These are phyloP conservation scores for Xenopus borealis DNA, from an alignment of 2,113 vertebrate genomes.

Conservation along the genomic window DNA sequence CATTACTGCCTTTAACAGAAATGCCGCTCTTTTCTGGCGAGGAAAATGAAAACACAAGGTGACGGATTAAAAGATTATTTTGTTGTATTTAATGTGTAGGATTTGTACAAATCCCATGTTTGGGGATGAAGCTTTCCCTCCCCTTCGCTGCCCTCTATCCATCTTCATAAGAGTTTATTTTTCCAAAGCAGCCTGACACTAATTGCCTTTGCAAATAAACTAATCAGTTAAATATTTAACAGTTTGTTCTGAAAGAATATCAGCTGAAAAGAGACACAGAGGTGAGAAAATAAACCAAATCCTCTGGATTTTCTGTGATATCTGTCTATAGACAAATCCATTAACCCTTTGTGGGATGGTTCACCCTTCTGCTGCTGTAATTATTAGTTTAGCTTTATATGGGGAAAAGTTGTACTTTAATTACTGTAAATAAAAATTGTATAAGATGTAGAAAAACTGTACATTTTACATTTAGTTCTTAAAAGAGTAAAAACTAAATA, in stretches of 20 bases:
- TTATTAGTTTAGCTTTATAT: not conserved
- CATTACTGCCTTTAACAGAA: slow-evolving; percentile 6
- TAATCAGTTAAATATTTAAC: slow-evolving; percentile 50
- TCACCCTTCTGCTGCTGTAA: not conserved
- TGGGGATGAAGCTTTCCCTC: slow-evolving; percentile 25
- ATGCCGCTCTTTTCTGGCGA: slow-evolving; percentile 8
- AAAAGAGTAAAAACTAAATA: too few relatives aligned
- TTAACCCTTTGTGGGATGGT: slow-evolving; percentile 21
- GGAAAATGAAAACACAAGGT: slow-evolving; percentile 28
- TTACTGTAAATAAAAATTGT: too few relatives aligned
- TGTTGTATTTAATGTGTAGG: slow-evolving; percentile 33
- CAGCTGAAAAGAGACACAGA: slow-evolving; percentile 35
- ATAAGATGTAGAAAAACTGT: too few relatives aligned
- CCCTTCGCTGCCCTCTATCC: slow-evolving; percentile 29
- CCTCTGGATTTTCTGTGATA: slow-evolving; percentile 14
- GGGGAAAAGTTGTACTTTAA: too few relatives aligned
- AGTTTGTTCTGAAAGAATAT: slow-evolving; percentile 28
- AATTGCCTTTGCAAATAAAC: slow-evolving; percentile 53
- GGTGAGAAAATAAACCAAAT: slow-evolving; percentile 43
- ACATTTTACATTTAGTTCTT: too few relatives aligned
- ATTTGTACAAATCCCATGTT: slow-evolving; percentile 38
- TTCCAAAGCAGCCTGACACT: slow-evolving; percentile 51
- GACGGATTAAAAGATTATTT: slow-evolving; percentile 42
- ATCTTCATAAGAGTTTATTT: slow-evolving; percentile 52
- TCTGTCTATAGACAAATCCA: slow-evolving; percentile 24